Evolutionary conservation across 2,888 invertebrate genomes (phyloP).

Genomic region (Listrodromus nycthemerus): DNA sequence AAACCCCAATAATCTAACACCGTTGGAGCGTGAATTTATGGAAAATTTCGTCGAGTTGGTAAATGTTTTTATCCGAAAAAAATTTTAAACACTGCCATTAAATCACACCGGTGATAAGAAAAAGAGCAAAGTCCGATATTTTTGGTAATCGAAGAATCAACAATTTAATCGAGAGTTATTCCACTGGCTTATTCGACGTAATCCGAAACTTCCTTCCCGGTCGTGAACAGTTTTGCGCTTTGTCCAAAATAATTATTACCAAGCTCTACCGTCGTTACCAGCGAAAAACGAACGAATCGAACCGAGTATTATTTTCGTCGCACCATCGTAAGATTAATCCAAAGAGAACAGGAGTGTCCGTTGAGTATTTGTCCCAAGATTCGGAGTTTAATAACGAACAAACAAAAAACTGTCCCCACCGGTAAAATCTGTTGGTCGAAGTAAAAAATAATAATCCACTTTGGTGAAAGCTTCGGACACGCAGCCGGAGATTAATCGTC

Average conservation of each 20-base stretch:
- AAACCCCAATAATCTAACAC: neutral
- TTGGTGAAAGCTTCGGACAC: conserved; percentile 12
- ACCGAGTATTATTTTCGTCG: neutral
- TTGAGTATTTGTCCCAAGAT: neutral
- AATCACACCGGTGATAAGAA: too few relatives aligned
- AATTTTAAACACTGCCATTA: neutral
- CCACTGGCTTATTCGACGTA: too few relatives aligned
- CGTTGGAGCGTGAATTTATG: neutral
- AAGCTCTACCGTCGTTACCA: neutral
- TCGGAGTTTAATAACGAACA: neutral
- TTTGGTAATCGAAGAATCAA: neutral
- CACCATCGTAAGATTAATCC: neutral
- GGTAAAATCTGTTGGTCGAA: neutral
- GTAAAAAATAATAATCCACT: neutral
- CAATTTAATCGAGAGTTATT: neutral
- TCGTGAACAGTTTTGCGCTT: neutral
- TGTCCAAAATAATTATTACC: neutral
- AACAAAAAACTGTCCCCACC: neutral
- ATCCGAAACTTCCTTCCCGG: too few relatives aligned
- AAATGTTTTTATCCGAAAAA: neutral
- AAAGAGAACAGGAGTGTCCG: neutral
- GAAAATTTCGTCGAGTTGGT: neutral
- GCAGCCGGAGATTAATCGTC: conserved; percentile 45
- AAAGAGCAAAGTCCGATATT: neutral
- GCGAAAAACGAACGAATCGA: neutral